Evolutionary conservation across 2,888 invertebrate genomes (phyloP), one percentile per base, ranked within the genome.

Genomic region (Caenorhabditis imperialis): DNA sequence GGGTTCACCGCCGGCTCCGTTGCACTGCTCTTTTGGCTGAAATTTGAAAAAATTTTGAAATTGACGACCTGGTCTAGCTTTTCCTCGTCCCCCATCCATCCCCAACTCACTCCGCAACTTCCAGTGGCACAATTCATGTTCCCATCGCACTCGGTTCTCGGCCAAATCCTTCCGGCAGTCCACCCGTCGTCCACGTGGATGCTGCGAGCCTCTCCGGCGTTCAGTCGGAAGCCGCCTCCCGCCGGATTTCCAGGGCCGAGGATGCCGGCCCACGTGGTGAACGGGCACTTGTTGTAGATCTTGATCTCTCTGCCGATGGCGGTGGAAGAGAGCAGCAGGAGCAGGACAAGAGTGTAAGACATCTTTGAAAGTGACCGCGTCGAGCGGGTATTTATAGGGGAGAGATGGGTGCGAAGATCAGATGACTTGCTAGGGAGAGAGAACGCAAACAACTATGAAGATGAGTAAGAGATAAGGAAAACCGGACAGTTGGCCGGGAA

Each of bases 1-100:
- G 2, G 90, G 89, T 18, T 76, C 85, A 14, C 89, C 90, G 14
- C 90, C 90, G 22, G 87, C 88, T 10, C 90, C 75, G 14, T 50
- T 47, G 45, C 75, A 75, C 14, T 54, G 40, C 6, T 58, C 65
- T 7, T 38, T 37, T 3, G 58, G 58, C 75, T 75, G 47, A 38
- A 62, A 30, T 16, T n/a, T n/a, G n/a, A n/a, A n/a, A n/a, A n/a
- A n/a, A n/a, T n/a, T n/a, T n/a, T n/a, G n/a, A n/a, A n/a, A n/a
- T n/a, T n/a, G n/a, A n/a, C n/a, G n/a, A n/a, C n/a, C n/a, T n/a
- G n/a, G n/a, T n/a, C n/a, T n/a, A n/a, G n/a, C n/a, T n/a, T n/a
- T n/a, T n/a, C n/a, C n/a, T n/a, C n/a, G n/a, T n/a, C n/a, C n/a
- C n/a, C n/a, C n/a, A n/a, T n/a, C n/a, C n/a, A n/a, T n/a, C n/a